phyloP scores from a whole-genome alignment of 2,113 vertebrate genomes.

The Brevimyrus niger region DNA sequence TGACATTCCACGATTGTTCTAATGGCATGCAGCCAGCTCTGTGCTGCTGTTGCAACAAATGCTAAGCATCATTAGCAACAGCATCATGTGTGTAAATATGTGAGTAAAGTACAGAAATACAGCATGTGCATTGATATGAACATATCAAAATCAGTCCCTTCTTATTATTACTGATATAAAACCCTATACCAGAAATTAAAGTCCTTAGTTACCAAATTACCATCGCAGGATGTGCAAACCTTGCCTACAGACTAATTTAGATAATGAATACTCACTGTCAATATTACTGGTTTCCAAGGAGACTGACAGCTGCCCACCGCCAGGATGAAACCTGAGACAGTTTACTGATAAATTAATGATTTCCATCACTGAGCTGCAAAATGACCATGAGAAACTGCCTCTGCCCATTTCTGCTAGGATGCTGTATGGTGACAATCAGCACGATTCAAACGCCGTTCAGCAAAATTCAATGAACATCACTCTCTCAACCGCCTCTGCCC shows the following conservation, averaged over 20 bases:
- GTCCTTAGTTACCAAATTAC: neutral
- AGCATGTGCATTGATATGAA: neutral
- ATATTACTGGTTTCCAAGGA: neutral
- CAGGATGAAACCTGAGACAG: neutral
- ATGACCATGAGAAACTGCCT: neutral
- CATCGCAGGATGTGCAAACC: neutral
- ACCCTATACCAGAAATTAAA: neutral
- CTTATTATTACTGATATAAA: neutral
- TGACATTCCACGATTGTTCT: neutral
- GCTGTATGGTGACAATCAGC: neutral
- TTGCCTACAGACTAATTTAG: neutral
- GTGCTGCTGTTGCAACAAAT: neutral
- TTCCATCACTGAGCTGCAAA: neutral
- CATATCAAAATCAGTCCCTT: neutral
- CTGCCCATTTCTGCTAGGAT: neutral
- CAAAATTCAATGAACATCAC: neutral
- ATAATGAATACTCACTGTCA: neutral
- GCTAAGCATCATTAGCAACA: neutral
- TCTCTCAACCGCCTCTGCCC: neutral
- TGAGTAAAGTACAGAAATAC: neutral
- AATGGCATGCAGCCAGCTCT: neutral
- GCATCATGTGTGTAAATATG: neutral
- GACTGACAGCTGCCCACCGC: neutral
- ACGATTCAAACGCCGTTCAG: neutral
- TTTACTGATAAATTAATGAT: neutral